phyloP scores from a whole-genome alignment of 2,888 invertebrate genomes.

The Cinara cedri region DNA sequence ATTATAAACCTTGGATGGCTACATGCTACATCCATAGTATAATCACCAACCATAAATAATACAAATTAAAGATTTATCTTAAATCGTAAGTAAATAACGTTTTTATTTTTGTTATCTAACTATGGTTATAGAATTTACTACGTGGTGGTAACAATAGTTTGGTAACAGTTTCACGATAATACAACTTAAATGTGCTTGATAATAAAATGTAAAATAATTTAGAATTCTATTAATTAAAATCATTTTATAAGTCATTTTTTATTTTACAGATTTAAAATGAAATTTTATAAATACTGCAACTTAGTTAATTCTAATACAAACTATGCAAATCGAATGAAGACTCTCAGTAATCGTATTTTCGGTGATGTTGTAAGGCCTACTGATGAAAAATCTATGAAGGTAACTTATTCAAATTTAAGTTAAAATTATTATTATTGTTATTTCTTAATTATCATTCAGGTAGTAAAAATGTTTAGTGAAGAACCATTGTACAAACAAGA shows the following conservation, averaged over 20 bases:
- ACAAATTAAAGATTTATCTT: too few species aligned
- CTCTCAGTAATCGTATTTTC: conserved; percentile 85
- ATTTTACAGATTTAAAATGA: conserved; percentile 33
- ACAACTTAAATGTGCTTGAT: background rate
- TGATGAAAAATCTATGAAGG: conserved; percentile 76
- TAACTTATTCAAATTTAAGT: conserved; percentile 48
- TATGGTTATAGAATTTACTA: background rate
- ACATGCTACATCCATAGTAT: too few species aligned
- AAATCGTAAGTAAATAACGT: conserved; percentile 6
- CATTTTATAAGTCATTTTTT: background rate
- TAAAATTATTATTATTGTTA: background rate
- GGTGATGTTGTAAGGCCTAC: conserved; percentile 84
- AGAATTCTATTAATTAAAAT: background rate
- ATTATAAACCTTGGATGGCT: too few species aligned
- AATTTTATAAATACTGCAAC: conserved; percentile 69
- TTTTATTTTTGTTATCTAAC: conserved; percentile 15
- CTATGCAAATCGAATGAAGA: conserved; percentile 85
- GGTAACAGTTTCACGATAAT: background rate
- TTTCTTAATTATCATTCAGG: conserved; percentile 61
- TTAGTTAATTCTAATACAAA: conserved; percentile 74
- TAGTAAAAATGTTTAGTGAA: conserved; percentile 78
- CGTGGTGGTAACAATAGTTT: too few species aligned
- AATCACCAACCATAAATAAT: too few species aligned
- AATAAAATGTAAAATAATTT: background rate
- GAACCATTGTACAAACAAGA: conserved; percentile 76